Percentiles rank a stretch among this genome's conserved stretches.
These are phyloP conservation scores for Myrmophylax atrothorax DNA, from an alignment of 2,113 vertebrate genomes.

Conservation along the genomic window DNA sequence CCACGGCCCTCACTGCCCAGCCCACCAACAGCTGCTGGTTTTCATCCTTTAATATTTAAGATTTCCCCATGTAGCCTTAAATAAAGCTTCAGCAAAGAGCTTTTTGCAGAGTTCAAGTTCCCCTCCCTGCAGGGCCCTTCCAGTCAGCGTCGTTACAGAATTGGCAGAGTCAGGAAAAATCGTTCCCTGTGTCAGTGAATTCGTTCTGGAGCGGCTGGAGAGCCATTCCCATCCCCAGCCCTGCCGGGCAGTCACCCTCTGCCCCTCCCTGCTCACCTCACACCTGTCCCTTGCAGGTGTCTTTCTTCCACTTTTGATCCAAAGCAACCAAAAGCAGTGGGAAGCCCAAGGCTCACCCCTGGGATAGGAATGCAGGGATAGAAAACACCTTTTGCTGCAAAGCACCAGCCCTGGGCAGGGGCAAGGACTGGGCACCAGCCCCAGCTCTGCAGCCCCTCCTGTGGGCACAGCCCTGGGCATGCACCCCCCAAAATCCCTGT, in stretches of 20 bases:
- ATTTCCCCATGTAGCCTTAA: neutral
- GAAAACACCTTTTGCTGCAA: neutral
- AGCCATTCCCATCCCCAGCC: accelerated
- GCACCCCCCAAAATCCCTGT: accelerated
- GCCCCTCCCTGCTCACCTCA: neutral
- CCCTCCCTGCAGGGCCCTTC: neutral
- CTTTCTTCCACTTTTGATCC: neutral
- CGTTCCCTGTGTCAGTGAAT: slow-evolving; percentile 37
- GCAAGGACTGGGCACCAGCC: neutral
- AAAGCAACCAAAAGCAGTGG: neutral
- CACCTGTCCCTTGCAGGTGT: accelerated
- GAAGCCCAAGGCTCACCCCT: neutral
- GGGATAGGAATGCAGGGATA: neutral
- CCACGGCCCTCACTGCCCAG: neutral
- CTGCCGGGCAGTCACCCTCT: neutral
- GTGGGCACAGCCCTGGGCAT: accelerated
- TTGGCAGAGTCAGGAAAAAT: slow-evolving; percentile 43
- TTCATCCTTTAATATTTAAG: neutral
- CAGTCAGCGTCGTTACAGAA: neutral
- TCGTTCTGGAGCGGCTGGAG: neutral
- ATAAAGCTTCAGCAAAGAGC: slow-evolving; percentile 29
- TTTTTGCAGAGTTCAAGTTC: slow-evolving; percentile 15
- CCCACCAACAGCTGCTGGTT: neutral
- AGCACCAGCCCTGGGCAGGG: neutral
- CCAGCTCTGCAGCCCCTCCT: neutral